A percentile compares a stretch with the other conserved stretches of the same genome.
These are phyloP conservation scores for Trinorchestia longiramus DNA, from an alignment of 1,140 invertebrate genomes.

Conservation along the genomic window DNA sequence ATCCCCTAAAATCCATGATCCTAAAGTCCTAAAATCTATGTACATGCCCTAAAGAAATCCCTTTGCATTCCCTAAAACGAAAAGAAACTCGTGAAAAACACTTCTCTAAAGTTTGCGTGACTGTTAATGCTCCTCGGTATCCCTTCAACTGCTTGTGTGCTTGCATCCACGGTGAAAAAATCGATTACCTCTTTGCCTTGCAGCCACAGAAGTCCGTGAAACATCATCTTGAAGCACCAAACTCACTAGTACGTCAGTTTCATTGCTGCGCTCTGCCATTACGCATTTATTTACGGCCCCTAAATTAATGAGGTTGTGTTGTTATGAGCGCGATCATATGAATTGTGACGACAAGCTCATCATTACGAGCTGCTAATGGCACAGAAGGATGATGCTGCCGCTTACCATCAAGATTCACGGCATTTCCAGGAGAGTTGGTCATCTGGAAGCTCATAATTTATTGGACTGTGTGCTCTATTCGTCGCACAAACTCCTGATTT, in stretches of 20 bases:
- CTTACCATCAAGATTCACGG: background rate
- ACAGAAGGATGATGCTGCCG: background rate
- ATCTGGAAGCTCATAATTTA: slow-evolving; percentile 39
- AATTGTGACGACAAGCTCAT: background rate
- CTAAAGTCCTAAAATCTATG: too few species aligned
- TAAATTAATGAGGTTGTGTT: background rate
- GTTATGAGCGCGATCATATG: background rate
- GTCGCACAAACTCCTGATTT: background rate
- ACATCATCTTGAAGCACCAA: background rate
- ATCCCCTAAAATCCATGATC: too few species aligned
- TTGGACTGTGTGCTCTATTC: slow-evolving; percentile 36
- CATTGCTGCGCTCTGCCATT: background rate
- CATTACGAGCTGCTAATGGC: background rate
- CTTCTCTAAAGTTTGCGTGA: too few species aligned
- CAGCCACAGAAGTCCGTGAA: background rate
- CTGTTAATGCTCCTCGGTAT: too few species aligned
- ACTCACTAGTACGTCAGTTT: background rate
- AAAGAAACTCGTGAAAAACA: too few species aligned
- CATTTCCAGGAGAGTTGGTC: background rate
- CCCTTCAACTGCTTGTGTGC: too few species aligned
- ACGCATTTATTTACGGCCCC: background rate
- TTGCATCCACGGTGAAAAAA: background rate
- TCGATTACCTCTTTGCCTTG: background rate
- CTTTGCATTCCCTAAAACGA: too few species aligned
- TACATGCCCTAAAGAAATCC: too few species aligned